phyloP scores from a whole-genome alignment of 2,797 vertebrate species.

The Cryptoblepharus egeriae region DNA sequence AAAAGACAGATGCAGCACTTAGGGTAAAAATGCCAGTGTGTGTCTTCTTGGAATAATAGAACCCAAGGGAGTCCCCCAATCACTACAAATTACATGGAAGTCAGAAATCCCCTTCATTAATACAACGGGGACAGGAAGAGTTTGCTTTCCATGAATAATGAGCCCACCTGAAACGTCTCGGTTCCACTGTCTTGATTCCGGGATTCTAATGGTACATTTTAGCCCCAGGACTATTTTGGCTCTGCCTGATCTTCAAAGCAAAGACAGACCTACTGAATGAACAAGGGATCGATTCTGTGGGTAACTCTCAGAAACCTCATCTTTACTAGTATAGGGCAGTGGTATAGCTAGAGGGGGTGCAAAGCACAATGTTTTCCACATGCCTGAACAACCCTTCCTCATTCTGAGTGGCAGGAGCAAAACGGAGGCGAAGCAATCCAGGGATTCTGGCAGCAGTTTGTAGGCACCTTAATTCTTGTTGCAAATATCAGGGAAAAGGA shows the following conservation, averaged over 20 bases:
- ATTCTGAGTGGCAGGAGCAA: too few species aligned
- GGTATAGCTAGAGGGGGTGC: too few species aligned
- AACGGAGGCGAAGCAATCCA: too few species aligned
- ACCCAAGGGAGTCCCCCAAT: slow-evolving; percentile 9
- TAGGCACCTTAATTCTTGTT: too few species aligned
- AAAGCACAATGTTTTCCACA: too few species aligned
- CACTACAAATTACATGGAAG: slow-evolving; percentile 23
- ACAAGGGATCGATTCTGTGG: neutral
- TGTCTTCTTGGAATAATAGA: slow-evolving; percentile 23
- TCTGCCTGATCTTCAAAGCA: neutral
- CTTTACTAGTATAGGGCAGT: too few species aligned
- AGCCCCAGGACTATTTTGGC: neutral
- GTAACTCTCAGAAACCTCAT: too few species aligned
- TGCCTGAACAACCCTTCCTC: too few species aligned
- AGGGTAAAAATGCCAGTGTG: slow-evolving; percentile 34
- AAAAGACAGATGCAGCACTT: slow-evolving; percentile 51
- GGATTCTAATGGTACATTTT: neutral
- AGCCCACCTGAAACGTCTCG: neutral
- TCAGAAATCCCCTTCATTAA: slow-evolving; percentile 26
- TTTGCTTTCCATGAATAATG: accelerated
- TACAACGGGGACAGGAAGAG: neutral
- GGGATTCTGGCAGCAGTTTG: too few species aligned
- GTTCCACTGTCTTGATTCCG: neutral
- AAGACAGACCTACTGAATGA: neutral
- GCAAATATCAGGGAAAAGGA: too few species aligned